Evolutionary conservation across 2,797 vertebrate genomes (phyloP).

Genomic region (Lemur catta): DNA sequence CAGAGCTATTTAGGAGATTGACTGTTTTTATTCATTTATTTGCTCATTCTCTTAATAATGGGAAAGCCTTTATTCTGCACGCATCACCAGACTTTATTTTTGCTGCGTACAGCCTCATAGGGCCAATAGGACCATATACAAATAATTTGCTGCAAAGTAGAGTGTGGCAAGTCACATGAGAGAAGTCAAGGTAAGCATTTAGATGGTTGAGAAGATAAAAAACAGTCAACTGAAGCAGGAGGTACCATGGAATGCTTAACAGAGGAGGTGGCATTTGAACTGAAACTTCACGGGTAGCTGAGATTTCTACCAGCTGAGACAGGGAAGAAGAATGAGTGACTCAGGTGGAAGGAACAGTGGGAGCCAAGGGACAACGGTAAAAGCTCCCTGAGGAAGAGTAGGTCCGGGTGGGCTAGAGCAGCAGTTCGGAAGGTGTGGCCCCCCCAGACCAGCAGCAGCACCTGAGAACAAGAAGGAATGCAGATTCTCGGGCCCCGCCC

Average conservation of each 20-base stretch:
- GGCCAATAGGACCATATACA: background rate
- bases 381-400: background rate
- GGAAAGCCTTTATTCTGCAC: background rate
- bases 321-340: background rate
- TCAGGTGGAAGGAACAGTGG: background rate
- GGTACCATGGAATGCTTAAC: background rate
- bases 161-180: background rate
- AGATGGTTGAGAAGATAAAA: background rate
- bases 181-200: background rate
- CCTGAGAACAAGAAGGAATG: background rate
- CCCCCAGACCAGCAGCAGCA: background rate
- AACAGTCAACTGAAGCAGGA: background rate
- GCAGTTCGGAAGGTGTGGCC: background rate
- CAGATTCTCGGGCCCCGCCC: background rate
- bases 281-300: background rate
- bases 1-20: background rate
- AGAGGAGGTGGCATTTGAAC: background rate
- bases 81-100: background rate
- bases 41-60: background rate
- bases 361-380: background rate
- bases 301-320: background rate
- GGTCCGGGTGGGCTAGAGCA: background rate
- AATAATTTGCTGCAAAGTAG: background rate
- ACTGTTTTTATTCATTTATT: background rate
- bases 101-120: background rate